phyloP scores from a whole-genome alignment of 2,113 vertebrate species.

The Hippocampus zosterae region DNA sequence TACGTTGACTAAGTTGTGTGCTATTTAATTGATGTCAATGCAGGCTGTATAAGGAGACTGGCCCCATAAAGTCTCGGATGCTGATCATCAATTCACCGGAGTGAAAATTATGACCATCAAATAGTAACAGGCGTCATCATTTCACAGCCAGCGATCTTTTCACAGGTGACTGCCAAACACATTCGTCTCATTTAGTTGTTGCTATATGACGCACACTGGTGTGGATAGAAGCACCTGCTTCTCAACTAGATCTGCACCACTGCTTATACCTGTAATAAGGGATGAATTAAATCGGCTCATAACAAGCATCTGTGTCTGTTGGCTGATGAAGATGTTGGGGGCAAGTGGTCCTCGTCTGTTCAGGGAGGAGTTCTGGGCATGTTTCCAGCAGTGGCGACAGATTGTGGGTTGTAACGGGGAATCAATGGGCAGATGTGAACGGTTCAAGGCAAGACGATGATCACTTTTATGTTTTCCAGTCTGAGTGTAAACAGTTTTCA shows the following conservation, averaged over 20 bases:
- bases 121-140: slow-evolving; percentile 41
- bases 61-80: background rate
- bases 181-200: slow-evolving; percentile 9
- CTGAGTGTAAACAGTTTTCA: too few relatives aligned
- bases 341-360: slow-evolving; percentile 42
- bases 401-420: slow-evolving; percentile 38
- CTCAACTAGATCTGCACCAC: slow-evolving; percentile 16
- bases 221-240: slow-evolving; percentile 32
- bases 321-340: slow-evolving; percentile 40
- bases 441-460: background rate
- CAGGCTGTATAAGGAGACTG: background rate
- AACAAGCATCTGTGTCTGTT: slow-evolving; percentile 64
- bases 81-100: slow-evolving; percentile 17
- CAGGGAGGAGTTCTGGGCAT: slow-evolving; percentile 48
- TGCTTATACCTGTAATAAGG: slow-evolving; percentile 50
- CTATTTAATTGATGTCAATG: background rate
- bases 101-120: slow-evolving; percentile 15
- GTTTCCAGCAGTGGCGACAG: slow-evolving; percentile 62
- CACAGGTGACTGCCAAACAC: slow-evolving; percentile 28
- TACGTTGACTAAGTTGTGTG: background rate
- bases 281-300: slow-evolving; percentile 57
- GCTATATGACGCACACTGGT: slow-evolving; percentile 28
- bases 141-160: slow-evolving; percentile 34
- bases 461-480: background rate
- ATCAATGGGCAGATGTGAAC: slow-evolving; percentile 7